Evolutionary conservation across 2,888 invertebrate genomes (phyloP).

Genomic region (Tupiocoris notatus): DNA sequence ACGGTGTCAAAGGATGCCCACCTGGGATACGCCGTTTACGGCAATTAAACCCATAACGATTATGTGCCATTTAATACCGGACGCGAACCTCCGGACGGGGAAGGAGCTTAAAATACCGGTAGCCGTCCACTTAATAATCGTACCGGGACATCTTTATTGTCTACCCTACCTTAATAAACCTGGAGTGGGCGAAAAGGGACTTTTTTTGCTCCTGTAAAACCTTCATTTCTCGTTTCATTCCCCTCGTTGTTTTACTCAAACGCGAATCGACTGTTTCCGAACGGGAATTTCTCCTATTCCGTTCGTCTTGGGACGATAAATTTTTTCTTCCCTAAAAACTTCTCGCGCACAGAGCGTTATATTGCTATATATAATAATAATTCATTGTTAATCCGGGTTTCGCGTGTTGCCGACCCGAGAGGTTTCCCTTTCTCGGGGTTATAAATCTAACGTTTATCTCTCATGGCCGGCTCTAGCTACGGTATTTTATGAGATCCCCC

Average conservation of each 20-base stretch:
- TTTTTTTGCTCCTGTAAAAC: neutral
- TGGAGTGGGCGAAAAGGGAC: neutral
- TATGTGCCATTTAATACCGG: conserved; percentile 32
- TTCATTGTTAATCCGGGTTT: conserved; percentile 21
- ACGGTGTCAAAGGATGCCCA: neutral
- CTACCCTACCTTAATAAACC: conserved; percentile 24
- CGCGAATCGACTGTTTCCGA: neutral
- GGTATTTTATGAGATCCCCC: neutral
- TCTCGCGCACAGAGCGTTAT: neutral
- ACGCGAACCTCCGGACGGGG: neutral
- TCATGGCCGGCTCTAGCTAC: neutral
- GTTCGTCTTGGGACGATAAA: neutral
- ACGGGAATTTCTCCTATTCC: neutral
- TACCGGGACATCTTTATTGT: conserved; percentile 35
- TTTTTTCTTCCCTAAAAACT: neutral
- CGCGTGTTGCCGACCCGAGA: neutral
- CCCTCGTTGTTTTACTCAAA: neutral
- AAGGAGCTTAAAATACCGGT: conserved; percentile 20
- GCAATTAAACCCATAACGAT: conserved; percentile 31
- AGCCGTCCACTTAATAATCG: conserved; percentile 28
- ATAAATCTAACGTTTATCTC: neutral
- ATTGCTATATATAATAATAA: conserved; percentile 28
- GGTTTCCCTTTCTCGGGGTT: neutral
- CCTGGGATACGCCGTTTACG: conserved; percentile 23
- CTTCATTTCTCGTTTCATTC: neutral